Conservation (phyloP, 2,888 invertebrate genomes). For the Hirtodrosophila cameraria region DNA sequence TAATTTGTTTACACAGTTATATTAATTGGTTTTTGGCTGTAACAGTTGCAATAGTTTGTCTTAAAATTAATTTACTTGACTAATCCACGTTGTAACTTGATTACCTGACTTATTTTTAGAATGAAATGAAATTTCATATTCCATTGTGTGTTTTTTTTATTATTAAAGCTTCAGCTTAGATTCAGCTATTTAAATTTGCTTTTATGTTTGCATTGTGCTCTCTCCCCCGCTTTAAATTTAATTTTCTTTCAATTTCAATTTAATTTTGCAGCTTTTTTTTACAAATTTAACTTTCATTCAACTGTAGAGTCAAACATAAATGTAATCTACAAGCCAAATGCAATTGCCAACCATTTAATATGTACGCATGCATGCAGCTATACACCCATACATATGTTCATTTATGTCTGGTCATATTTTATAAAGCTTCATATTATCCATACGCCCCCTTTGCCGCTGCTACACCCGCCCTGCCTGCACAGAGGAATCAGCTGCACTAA, state of each 20-base stretch:
- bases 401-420: conserved; percentile 47
- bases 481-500: conserved; percentile 43
- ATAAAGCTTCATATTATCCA: conserved; percentile 52
- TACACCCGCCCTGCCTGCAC: conserved; percentile 32
- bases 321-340: conserved; percentile 57
- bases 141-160: background rate
- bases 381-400: conserved; percentile 7
- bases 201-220: conserved; percentile 3
- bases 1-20: background rate
- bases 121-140: conserved; percentile 2
- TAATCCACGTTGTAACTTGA: too few relatives aligned
- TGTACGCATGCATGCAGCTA: conserved; percentile 31
- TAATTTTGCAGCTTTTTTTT: conserved; percentile 6
- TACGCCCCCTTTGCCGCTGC: too few relatives aligned
- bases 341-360: conserved; percentile 59
- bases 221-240: conserved; percentile 23
- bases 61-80: background rate
- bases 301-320: conserved; percentile 48
- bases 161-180: background rate
- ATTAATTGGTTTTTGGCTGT: background rate
- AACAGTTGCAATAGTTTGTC: background rate
- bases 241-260: conserved; percentile 43
- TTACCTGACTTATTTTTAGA: too few relatives aligned
- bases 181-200: background rate
- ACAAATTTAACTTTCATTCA: conserved; percentile 27